Base-by-base conservation (phyloP, 2,113 vertebrate species). In the Acrocephalus arundinaceus region DNA sequence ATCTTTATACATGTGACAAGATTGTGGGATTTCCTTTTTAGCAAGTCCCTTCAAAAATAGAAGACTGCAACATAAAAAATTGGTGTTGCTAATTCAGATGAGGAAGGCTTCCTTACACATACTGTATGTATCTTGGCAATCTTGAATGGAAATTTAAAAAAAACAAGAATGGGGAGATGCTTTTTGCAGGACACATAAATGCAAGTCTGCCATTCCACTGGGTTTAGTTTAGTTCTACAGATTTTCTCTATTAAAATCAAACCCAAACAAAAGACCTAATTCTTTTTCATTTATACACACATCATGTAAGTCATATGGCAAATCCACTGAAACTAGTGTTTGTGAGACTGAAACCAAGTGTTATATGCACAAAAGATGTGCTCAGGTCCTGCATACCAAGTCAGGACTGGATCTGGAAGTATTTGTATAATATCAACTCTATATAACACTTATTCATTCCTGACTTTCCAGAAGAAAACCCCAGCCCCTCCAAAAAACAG, bases 1-100 rank as follows among this genome's bases (percentile, higher is more conserved):
- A 97, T 96, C 96, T 96, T 96, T 93, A 67, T 49, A 57, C 31
- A 27, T 81, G 68, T 79, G 85, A 90, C 82, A 80, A 94, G 76
- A 83, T 20, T 92, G 82, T 94, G 77, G 73, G 91, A 84, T 87
- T 81, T 93, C 84, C 87, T 84, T 54, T 74, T 62, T 46, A 77
- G 41, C 63, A 46, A 79, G 52, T 72, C 49, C 70, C 70, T 83
- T 80, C 51, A 54, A 74, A 67, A 48, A 52, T 43, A 70, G 58
- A 68, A 57, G 52, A 67, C 3, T 15, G 24, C 4, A 1, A 67
- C 75, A 55, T 28, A 49, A 85, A 49, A 75, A 63, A 81, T 17
- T 30, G 21, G 41, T 58, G 25, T 25, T 55, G 88, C 67, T 89
- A 49, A 73, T 83, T 94, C 52, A 72, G 68, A 79, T 39, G 57